These are phyloP conservation scores for Paraescarpia echinospica DNA, from an alignment of 1,140 invertebrate genomes.

Conservation along the genomic window DNA sequence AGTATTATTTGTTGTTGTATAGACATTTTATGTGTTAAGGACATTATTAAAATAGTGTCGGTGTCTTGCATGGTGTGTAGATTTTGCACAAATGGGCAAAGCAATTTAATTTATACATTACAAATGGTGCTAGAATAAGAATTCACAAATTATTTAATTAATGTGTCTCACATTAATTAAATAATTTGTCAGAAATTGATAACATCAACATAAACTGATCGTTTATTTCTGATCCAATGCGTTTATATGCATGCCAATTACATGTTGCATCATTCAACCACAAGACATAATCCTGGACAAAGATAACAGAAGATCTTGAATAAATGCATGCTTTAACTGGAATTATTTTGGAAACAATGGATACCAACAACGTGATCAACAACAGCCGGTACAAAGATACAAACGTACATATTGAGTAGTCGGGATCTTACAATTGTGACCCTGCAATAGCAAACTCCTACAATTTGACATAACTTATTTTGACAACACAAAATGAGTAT, in stretches of 20 bases:
- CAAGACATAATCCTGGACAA: background rate
- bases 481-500: background rate
- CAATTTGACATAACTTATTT: background rate
- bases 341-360: background rate
- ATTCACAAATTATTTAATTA: no score
- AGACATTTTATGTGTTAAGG: no score
- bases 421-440: background rate
- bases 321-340: background rate
- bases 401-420: background rate
- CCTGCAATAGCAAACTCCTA: background rate
- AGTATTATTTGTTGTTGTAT: no score
- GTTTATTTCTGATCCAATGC: background rate
- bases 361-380: background rate
- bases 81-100: background rate
- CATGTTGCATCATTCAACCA: background rate
- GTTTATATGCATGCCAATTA: background rate
- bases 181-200: background rate
- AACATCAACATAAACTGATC: background rate
- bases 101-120: background rate
- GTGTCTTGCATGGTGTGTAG: no score
- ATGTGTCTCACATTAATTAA: background rate
- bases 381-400: background rate
- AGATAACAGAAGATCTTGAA: background rate
- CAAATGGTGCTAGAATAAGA: no score
- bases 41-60: no score